Evolutionary conservation across 2,113 vertebrate genomes (phyloP).

Genomic region (Eolophus roseicapilla): DNA sequence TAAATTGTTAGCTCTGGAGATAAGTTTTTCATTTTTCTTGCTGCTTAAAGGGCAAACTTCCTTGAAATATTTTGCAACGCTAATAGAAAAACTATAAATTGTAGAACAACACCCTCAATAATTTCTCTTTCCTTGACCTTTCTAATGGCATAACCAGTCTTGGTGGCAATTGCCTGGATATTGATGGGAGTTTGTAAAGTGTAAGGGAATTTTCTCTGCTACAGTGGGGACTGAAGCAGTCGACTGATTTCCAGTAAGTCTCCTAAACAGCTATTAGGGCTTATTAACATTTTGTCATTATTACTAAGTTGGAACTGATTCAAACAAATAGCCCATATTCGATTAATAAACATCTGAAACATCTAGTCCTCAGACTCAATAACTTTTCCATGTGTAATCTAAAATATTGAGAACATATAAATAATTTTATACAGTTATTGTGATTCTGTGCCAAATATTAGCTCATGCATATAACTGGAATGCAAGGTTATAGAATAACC

Average conservation of each 20-base stretch:
- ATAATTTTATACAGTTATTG: conserved; percentile 12
- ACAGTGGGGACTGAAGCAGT: background rate
- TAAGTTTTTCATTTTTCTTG: background rate
- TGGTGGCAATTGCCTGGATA: background rate
- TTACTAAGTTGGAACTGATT: background rate
- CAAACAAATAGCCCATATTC: background rate
- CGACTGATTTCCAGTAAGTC: background rate
- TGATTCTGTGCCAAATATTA: conserved; percentile 39
- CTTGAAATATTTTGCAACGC: background rate
- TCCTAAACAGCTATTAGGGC: background rate
- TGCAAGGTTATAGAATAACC: background rate
- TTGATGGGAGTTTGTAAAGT: background rate
- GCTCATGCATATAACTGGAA: background rate
- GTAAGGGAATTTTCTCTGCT: background rate
- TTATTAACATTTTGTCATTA: background rate
- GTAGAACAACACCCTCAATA: background rate
- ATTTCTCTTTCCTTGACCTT: background rate
- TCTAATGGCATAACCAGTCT: background rate
- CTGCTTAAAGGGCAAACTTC: background rate
- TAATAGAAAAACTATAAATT: background rate
- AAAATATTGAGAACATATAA: conserved; percentile 29
- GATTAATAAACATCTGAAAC: background rate
- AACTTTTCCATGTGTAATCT: background rate
- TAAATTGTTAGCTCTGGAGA: background rate
- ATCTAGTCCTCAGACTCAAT: background rate